A percentile compares a stretch with the other conserved stretches of the same genome.
phyloP scores from a whole-genome alignment of 2,888 invertebrate species.

The Sthenelais limicola region DNA sequence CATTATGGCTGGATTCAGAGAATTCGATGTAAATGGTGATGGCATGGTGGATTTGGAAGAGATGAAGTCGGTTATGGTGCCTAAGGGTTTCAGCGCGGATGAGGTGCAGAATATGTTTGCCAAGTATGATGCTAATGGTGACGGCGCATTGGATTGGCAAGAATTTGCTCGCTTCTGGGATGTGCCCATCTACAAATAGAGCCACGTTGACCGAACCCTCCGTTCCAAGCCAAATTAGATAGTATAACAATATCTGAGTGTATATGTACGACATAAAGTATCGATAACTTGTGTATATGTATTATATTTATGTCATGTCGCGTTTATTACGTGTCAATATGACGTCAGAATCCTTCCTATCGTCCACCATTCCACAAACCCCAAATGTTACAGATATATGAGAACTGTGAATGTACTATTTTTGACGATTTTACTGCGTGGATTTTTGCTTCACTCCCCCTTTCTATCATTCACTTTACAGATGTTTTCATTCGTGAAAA shows the following conservation, averaged over 20 bases:
- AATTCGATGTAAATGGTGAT: conserved; percentile 49
- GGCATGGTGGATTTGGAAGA: conserved; percentile 46
- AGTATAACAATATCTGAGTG: not conserved
- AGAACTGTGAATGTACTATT: too few relatives aligned
- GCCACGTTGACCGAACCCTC: not conserved
- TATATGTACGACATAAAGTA: not conserved
- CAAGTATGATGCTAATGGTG: conserved; percentile 49
- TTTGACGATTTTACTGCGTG: too few relatives aligned
- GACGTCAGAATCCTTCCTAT: conserved; percentile 24
- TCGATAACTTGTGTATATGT: too few relatives aligned
- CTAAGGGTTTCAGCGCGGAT: conserved; percentile 45
- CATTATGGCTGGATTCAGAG: conserved; percentile 46
- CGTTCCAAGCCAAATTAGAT: too few relatives aligned
- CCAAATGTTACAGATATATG: not conserved
- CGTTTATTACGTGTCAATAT: not conserved
- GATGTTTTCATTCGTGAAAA: too few relatives aligned
- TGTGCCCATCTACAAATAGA: conserved; percentile 44
- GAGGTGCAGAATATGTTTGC: conserved; percentile 39
- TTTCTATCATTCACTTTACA: too few relatives aligned
- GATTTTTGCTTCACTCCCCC: too few relatives aligned
- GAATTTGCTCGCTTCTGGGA: conserved; percentile 53
- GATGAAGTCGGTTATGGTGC: conserved; percentile 45
- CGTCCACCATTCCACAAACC: conserved; percentile 4
- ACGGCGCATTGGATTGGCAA: conserved; percentile 45
- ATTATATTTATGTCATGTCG: too few relatives aligned